Evolutionary conservation across 2,113 vertebrate genomes (phyloP), one percentile per base, ranked within the genome.

Genomic region (Hippocampus guttulatus): DNA sequence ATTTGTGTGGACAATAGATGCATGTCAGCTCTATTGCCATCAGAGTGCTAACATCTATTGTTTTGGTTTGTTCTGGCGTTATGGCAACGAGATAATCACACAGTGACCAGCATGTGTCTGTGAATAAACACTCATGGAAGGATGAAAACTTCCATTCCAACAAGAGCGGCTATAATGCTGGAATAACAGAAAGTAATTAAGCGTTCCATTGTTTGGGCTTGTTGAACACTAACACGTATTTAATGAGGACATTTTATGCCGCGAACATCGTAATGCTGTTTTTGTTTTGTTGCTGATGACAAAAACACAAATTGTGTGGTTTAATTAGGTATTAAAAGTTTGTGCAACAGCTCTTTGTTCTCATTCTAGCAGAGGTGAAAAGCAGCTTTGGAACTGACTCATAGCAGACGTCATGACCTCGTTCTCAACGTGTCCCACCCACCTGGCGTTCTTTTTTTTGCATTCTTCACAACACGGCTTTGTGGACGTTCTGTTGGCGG

Each of bases 351-450:
- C 69, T 81, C 82, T 84, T 86, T 85, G 82, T 82, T 81, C 77
- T 67, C 70, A 69, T 72, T 76, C 77, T 80, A 64, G 25, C 64
- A 23, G 74, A 41, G 61, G 69, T 57, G 72, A 88, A 88, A 89
- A 88, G 81, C 80, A 75, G 84, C 82, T 86, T 87, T 82, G 68
- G 75, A 74, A 71, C 77, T 86, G 87, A 90, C 87, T 88, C 85
- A 88, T 79, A 89, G 63, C 82, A 88, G 85, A 86, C 81, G 72
- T 89, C 86, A 86, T 74, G 79, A 80, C 77, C 87, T 69, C 61
- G 11, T 80, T 77, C 60, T 66, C 74, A 67, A 85, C 73, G 11
- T 57, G 75, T 85, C 11, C 81, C 82, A 76, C 85, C 81, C 55
- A 25, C 27, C 16, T 11, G 27, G 14, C 27, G 5, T 27, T 33